These are phyloP conservation scores for Acipenser oxyrinchus DNA, from an alignment of 2,797 vertebrate genomes.

Conservation along the genomic window DNA sequence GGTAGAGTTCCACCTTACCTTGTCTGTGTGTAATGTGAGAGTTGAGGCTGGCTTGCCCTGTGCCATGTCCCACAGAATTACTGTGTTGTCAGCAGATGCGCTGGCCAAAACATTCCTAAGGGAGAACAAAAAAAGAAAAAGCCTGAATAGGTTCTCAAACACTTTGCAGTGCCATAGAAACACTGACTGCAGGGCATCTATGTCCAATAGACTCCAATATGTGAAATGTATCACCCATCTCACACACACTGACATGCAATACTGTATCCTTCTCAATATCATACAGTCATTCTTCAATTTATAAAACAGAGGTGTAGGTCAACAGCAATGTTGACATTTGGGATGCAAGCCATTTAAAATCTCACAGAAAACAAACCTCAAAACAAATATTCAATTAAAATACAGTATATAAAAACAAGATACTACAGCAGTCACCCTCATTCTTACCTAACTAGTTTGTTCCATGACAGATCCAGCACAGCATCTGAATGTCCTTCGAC, in stretches of 20 bases:
- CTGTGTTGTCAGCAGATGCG: constrained; percentile 79
- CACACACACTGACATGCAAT: too few relatives aligned
- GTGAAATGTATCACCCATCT: too few relatives aligned
- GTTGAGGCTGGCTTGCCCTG: constrained; percentile 77
- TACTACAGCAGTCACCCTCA: neutral
- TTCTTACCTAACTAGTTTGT: constrained; percentile 76
- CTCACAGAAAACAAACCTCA: too few relatives aligned
- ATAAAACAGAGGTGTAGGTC: too few relatives aligned
- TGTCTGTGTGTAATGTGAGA: constrained; percentile 75
- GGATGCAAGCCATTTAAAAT: too few relatives aligned
- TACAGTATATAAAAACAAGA: too few relatives aligned
- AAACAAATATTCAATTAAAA: too few relatives aligned
- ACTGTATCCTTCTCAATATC: too few relatives aligned
- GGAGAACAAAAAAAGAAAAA: neutral
- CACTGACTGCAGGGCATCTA: neutral
- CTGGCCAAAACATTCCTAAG: constrained; percentile 86
- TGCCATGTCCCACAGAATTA: constrained; percentile 85
- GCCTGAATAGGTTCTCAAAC: neutral
- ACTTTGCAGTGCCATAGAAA: neutral
- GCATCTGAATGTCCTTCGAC: constrained; percentile 79
- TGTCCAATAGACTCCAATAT: neutral
- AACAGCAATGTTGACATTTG: too few relatives aligned
- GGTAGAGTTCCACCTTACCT: constrained; percentile 52
- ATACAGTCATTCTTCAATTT: too few relatives aligned
- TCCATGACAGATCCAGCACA: constrained; percentile 93